phyloP scores from a whole-genome alignment of 2,797 vertebrate species.

The Podargus strigoides region DNA sequence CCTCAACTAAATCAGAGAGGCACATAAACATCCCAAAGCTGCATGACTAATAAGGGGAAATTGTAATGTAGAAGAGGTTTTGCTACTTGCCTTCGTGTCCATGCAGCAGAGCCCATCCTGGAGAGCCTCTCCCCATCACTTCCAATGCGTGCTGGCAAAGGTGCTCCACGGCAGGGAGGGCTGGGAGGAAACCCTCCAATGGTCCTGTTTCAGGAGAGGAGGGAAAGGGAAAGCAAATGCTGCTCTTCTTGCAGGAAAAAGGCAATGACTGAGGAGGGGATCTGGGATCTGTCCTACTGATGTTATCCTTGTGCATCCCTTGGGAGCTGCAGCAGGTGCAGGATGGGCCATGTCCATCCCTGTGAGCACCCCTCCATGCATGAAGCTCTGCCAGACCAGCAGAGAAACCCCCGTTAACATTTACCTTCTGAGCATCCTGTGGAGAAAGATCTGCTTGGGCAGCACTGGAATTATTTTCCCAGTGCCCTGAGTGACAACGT shows the following conservation, averaged over 20 bases:
- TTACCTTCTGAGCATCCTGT: not conserved
- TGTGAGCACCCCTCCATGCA: not conserved
- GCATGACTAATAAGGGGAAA: not conserved
- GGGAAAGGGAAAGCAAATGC: not conserved
- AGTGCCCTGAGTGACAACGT: accelerated
- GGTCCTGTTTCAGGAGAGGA: not conserved
- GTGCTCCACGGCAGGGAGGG: accelerated
- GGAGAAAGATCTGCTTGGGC: not conserved
- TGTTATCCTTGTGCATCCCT: not conserved
- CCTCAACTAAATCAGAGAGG: not conserved
- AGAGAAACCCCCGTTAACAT: not conserved
- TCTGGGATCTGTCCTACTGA: not conserved
- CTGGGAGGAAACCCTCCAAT: not conserved
- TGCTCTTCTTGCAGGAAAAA: not conserved
- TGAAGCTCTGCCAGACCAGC: not conserved
- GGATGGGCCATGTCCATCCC: accelerated
- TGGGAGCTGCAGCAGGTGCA: not conserved
- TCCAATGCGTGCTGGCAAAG: accelerated
- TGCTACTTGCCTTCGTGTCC: accelerated
- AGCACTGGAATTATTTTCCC: not conserved
- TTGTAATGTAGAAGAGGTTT: not conserved
- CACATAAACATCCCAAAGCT: not conserved
- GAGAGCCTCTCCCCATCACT: not conserved
- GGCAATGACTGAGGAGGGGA: accelerated
- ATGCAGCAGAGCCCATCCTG: not conserved